A percentile compares a stretch with the other conserved stretches of the same genome.
Evolutionary conservation across 2,888 invertebrate genomes (phyloP).

Genomic region (Papilio demoleus): DNA sequence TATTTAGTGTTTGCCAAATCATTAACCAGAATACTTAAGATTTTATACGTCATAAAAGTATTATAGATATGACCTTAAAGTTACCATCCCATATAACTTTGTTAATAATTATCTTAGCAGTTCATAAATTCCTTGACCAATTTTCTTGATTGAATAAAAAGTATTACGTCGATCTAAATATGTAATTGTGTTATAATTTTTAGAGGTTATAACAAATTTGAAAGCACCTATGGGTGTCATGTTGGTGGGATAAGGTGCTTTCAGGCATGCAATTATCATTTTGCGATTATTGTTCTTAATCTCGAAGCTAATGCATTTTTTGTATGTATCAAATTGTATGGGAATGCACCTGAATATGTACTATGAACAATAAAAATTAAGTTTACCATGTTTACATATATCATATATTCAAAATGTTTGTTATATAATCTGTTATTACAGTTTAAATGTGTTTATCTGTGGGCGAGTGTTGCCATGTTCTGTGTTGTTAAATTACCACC

Average conservation of each 20-base stretch:
- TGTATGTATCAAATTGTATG: constrained; percentile 12
- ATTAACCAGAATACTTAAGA: too few species aligned
- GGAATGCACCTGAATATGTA: not conserved
- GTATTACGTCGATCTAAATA: not conserved
- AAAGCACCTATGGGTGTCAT: too few species aligned
- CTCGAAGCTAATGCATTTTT: constrained; percentile 22
- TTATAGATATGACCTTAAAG: too few species aligned
- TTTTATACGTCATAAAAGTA: too few species aligned
- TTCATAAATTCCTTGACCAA: not conserved
- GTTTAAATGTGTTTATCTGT: constrained; percentile 43
- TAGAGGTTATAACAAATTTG: too few species aligned
- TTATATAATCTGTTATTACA: constrained; percentile 31
- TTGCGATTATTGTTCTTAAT: too few species aligned
- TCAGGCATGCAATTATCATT: too few species aligned
- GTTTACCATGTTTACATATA: not conserved
- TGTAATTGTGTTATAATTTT: not conserved
- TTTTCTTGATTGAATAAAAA: not conserved
- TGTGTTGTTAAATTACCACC: constrained; percentile 56
- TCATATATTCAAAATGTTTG: constrained; percentile 7
- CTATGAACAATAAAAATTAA: not conserved
- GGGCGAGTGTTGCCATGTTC: constrained; percentile 55
- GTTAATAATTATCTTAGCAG: too few species aligned
- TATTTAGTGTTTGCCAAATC: not conserved
- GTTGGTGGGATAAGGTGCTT: too few species aligned
- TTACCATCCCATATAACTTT: too few species aligned